Conservation (phyloP, 1,140 invertebrate genomes). For the Heliothis subflexa region DNA sequence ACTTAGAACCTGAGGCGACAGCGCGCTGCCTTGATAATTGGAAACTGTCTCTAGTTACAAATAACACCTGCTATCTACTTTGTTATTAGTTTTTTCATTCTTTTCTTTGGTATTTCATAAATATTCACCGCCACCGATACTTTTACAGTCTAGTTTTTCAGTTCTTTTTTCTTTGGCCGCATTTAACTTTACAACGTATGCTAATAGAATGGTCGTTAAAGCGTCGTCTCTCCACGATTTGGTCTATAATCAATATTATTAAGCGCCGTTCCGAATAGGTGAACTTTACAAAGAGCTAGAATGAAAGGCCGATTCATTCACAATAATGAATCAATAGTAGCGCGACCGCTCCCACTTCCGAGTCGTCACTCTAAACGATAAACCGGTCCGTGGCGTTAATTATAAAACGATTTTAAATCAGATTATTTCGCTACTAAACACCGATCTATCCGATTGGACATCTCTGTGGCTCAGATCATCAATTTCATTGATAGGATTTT, state of each 20-base stretch:
- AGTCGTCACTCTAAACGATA: constrained; percentile 66
- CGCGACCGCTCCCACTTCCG: constrained; percentile 69
- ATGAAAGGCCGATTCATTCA: constrained; percentile 83
- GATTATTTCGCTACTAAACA: constrained; percentile 77
- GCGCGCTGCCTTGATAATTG: constrained; percentile 68
- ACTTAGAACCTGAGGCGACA: constrained; percentile 66
- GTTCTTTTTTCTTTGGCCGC: constrained; percentile 34
- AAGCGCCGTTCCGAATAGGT: constrained; percentile 50
- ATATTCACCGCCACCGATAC: constrained; percentile 23
- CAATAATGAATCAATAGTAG: constrained; percentile 77
- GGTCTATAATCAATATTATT: constrained; percentile 62
- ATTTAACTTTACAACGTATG: constrained; percentile 44
- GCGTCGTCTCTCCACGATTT: constrained; percentile 60
- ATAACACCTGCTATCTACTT: constrained; percentile 63
- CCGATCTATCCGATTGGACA: constrained; percentile 72
- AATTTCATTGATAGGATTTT: constrained; percentile 74
- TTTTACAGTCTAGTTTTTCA: constrained; percentile 22
- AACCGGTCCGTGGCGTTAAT: constrained; percentile 80
- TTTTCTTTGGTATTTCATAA: constrained; percentile 43
- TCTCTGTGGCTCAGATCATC: constrained; percentile 64
- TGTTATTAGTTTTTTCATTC: constrained; percentile 44
- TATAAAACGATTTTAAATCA: constrained; percentile 79
- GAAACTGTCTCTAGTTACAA: constrained; percentile 72
- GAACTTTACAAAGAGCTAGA: constrained; percentile 46
- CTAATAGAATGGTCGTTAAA: constrained; percentile 56